Evolutionary conservation across 2,113 vertebrate genomes (phyloP).

Genomic region (Engraulis encrasicolus): DNA sequence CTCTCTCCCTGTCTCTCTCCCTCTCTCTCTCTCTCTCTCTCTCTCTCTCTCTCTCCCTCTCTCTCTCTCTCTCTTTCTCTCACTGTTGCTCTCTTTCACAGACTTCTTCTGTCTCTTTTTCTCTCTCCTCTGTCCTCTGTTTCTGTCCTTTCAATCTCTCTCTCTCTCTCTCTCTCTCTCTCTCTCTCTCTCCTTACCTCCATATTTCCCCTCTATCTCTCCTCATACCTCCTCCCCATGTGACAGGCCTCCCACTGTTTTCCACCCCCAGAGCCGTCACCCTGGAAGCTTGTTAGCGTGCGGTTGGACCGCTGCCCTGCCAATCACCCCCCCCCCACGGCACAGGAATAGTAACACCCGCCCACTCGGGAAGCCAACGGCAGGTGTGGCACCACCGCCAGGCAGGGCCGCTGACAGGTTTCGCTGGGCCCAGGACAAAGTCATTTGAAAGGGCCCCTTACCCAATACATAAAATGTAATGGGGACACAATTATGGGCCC

Average conservation of each 20-base stretch:
- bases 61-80: background rate
- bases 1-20: background rate
- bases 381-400: constrained; percentile 2
- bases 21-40: background rate
- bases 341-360: constrained; percentile 36
- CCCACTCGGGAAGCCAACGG: constrained; percentile 33
- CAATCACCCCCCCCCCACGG: constrained; percentile 24
- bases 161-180: background rate
- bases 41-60: background rate
- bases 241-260: constrained; percentile 16
- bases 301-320: constrained; percentile 22
- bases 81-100: too few species aligned
- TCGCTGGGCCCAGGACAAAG: too few species aligned
- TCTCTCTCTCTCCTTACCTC: background rate
- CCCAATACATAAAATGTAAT: too few species aligned
- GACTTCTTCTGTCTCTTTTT: too few species aligned
- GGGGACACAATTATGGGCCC: too few species aligned
- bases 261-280: constrained; percentile 23
- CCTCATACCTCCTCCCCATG: constrained; percentile 7
- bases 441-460: too few species aligned
- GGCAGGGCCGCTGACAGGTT: too few species aligned
- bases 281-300: constrained; percentile 31
- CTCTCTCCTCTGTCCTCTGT: background rate
- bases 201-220: background rate
- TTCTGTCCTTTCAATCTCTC: background rate